These are phyloP conservation scores for Neodiprion virginianus DNA, from an alignment of 1,140 invertebrate genomes.

Conservation along the genomic window DNA sequence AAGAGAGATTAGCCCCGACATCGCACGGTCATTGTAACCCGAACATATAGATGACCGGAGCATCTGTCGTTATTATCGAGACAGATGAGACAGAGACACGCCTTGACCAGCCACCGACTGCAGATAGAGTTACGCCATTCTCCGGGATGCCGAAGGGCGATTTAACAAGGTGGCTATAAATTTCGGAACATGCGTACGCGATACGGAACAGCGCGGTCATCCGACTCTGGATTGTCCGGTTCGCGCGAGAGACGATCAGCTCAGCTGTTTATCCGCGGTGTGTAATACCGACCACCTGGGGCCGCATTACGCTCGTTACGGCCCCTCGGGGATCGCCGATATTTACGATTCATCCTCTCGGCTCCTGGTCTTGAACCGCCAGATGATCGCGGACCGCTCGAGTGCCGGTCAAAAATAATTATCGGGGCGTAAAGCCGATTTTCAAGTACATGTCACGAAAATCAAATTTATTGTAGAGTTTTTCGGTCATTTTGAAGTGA, in stretches of 20 bases:
- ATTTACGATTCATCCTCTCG: too few relatives aligned
- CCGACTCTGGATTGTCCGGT: not conserved
- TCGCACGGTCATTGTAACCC: not conserved
- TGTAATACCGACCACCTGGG: not conserved
- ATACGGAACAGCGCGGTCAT: not conserved
- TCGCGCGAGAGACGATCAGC: too few relatives aligned
- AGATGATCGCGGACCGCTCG: not conserved
- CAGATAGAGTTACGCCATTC: not conserved
- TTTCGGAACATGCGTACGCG: not conserved
- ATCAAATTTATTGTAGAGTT: too few relatives aligned
- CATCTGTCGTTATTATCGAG: constrained; percentile 7
- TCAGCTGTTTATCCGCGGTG: too few relatives aligned
- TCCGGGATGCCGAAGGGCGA: not conserved
- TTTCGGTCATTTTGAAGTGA: too few relatives aligned
- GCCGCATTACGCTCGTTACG: not conserved
- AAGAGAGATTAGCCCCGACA: too few relatives aligned
- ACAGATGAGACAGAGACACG: constrained; percentile 7
- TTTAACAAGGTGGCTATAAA: constrained; percentile 7
- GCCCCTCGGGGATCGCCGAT: not conserved
- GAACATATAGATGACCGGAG: not conserved
- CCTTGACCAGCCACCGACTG: not conserved
- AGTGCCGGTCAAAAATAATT: not conserved
- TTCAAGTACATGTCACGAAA: too few relatives aligned
- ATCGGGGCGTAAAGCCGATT: too few relatives aligned
- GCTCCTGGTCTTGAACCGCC: too few relatives aligned